These are phyloP conservation scores for Erannis defoliaria DNA, from an alignment of 2,888 invertebrate genomes.

Conservation along the genomic window DNA sequence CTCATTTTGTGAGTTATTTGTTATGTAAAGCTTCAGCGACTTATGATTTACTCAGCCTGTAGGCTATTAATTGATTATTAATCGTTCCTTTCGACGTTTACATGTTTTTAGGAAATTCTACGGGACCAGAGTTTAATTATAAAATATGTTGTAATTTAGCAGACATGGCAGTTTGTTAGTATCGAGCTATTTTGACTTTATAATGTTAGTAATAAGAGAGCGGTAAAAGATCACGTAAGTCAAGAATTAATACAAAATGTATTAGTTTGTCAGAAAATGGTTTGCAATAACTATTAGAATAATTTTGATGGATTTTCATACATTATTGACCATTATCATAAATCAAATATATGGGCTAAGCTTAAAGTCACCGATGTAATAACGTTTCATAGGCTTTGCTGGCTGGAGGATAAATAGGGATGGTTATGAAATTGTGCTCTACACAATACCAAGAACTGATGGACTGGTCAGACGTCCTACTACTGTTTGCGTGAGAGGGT, in stretches of 20 bases:
- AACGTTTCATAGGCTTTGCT: too few species aligned
- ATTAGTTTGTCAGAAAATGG: too few species aligned
- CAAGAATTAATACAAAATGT: neutral
- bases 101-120: conserved; percentile 52
- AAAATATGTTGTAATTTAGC: conserved; percentile 38
- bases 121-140: conserved; percentile 37
- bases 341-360: too few species aligned
- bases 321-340: too few species aligned
- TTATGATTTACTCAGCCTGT: conserved; percentile 70
- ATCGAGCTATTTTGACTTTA: conserved; percentile 36
- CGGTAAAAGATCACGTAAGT: conserved; percentile 14
- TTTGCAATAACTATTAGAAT: too few species aligned
- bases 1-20: conserved; percentile 68
- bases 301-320: too few species aligned
- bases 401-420: too few species aligned
- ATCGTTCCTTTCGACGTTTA: conserved; percentile 57
- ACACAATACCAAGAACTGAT: too few species aligned
- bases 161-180: conserved; percentile 41
- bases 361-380: too few species aligned
- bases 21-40: conserved; percentile 65
- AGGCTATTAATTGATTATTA: conserved; percentile 67
- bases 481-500: too few species aligned
- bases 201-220: conserved; percentile 19
- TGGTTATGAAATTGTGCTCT: too few species aligned
- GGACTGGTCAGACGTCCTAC: too few species aligned